A percentile compares a stretch with the other conserved stretches of the same genome.
These are phyloP conservation scores for Mormyrops attenuatus DNA, from an alignment of 2,797 vertebrate genomes.

Conservation along the genomic window DNA sequence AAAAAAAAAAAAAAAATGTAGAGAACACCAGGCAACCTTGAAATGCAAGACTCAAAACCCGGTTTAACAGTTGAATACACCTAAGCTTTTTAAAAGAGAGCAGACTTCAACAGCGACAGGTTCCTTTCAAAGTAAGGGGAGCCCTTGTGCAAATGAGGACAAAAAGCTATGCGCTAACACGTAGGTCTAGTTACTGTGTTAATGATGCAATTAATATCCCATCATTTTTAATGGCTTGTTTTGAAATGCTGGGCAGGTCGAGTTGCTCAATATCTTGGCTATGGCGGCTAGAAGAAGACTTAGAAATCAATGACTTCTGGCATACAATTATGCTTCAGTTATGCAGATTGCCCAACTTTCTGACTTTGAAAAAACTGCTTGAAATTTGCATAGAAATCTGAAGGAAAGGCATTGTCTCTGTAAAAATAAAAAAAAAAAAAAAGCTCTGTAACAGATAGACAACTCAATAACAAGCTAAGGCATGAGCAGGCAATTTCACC, in stretches of 20 bases:
- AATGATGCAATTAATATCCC: not conserved
- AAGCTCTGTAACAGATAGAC: not conserved
- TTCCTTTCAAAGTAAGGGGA: not conserved
- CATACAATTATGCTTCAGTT: not conserved
- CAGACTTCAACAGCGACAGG: not conserved
- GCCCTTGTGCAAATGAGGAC: not conserved
- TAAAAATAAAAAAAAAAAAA: no score
- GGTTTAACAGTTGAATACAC: not conserved
- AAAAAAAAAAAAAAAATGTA: not conserved
- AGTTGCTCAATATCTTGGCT: not conserved
- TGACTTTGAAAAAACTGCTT: not conserved
- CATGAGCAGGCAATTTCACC: not conserved
- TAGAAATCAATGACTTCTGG: not conserved
- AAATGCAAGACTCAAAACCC: not conserved
- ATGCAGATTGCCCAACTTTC: not conserved
- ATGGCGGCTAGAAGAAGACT: not conserved
- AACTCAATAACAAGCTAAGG: not conserved
- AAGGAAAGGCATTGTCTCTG: not conserved
- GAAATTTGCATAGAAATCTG: not conserved
- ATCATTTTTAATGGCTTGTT: not conserved
- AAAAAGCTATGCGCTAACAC: not conserved
- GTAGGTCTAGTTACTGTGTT: not conserved
- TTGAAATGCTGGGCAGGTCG: not conserved
- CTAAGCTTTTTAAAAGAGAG: not conserved
- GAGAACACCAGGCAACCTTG: not conserved